Evolutionary conservation across 2,113 vertebrate species (phyloP), one percentile per base, ranked within the genome.

Genomic region (Piprites chloris): DNA sequence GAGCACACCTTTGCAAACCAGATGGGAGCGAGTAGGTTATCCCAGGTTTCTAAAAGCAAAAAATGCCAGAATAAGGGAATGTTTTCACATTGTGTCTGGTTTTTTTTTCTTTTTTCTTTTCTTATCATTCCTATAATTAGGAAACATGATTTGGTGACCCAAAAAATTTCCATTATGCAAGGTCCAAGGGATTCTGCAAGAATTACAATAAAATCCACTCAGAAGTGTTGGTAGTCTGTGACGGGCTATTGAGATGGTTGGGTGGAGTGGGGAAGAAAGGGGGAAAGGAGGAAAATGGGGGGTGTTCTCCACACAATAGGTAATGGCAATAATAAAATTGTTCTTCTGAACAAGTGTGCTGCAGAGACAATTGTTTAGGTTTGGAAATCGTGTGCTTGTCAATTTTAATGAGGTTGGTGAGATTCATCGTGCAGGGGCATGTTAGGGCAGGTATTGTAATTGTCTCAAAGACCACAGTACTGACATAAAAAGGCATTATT

Each of bases 91-190:
- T 61, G 4, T 47, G 30, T 39, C 20, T 39, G 49, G 5, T 11
- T 18, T 50, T 50, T 59, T 52, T 59, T 74, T 41, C 5, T 52
- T 35, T 35, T 58, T 80, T 63, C 30, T 63, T 42, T 6, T 21
- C 47, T 77, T 84, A 65, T 68, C 21, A n/a, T 49, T 66, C 87
- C 79, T 93, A 82, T 95, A 94, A 97, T 81, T 94, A 96, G 95
- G 84, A 93, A 93, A 37, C 16, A 61, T 41, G 66, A 68, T 87
- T 77, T 66, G 63, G 59, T 94, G 93, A 96, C 91, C 86, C 89
- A 95, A 95, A 96, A 95, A 82, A 93, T 80, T 86, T 80, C 42
- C 59, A 44, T 95, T 89, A 85, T 68, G 56, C 72, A 90, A 87
- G 61, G 65, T 91, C 82, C 62, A 81, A 78, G 71, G 75, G 92